Evolutionary conservation across 2,888 invertebrate species (phyloP).

Genomic region (Hirtodrosophila trivittata): DNA sequence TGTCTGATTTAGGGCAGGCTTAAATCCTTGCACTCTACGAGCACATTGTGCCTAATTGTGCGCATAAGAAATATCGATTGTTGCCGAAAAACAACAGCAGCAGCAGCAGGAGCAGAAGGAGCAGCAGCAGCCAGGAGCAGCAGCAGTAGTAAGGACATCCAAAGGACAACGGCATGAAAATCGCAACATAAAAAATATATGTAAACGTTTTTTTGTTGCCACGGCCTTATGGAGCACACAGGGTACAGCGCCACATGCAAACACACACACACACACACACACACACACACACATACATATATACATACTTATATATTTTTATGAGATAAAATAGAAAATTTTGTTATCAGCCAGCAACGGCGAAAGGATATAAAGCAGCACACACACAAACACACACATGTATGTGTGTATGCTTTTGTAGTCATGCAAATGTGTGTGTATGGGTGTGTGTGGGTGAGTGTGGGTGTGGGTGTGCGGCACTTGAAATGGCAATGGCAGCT

Average conservation of each 20-base stretch:
- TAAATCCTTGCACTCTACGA: background rate
- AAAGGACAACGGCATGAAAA: constrained; percentile 68
- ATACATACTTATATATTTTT: constrained; percentile 65
- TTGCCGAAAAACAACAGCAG: constrained; percentile 23
- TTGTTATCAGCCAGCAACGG: constrained; percentile 78
- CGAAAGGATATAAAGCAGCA: constrained; percentile 76
- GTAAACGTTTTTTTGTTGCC: constrained; percentile 16
- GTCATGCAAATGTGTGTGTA: constrained; percentile 25
- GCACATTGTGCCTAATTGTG: constrained; percentile 51
- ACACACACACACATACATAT: constrained; percentile 5
- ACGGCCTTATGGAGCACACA: constrained; percentile 30
- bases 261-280: background rate
- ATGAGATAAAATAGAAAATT: constrained; percentile 80
- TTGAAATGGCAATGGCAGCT: constrained; percentile 72
- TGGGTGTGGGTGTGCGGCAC: constrained; percentile 49
- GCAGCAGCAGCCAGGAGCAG: constrained; percentile 4
- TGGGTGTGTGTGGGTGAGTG: constrained; percentile 27
- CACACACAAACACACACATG: constrained; percentile 49
- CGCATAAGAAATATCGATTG: constrained; percentile 66
- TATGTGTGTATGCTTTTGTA: constrained; percentile 41
- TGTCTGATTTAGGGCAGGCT: constrained; percentile 20
- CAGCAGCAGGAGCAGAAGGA: constrained; percentile 1
- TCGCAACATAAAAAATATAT: constrained; percentile 46
- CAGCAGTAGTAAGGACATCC: constrained; percentile 33
- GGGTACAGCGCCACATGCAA: constrained; percentile 26